Evolutionary conservation across 2,888 invertebrate species (phyloP).

Genomic region (Brenthis ino): DNA sequence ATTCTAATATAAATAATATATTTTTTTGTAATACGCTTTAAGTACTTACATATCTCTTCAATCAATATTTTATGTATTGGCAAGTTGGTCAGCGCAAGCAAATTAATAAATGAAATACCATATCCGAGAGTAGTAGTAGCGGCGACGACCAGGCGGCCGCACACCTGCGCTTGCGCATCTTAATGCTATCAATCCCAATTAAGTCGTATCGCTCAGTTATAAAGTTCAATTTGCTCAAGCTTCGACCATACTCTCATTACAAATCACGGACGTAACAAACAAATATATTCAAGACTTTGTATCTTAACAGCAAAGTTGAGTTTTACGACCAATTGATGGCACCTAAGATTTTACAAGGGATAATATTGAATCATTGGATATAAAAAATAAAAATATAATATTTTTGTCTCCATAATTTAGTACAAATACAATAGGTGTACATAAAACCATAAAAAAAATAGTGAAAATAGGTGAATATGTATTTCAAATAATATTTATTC

Average conservation of each 20-base stretch:
- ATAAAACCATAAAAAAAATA: not conserved
- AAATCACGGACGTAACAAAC: slow-evolving; percentile 80
- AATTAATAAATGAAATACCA: slow-evolving; percentile 80
- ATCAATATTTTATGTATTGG: slow-evolving; percentile 54
- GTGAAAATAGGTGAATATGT: not conserved
- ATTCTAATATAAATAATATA: not conserved
- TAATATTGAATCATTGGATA: not conserved
- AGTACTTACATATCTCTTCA: slow-evolving; percentile 35
- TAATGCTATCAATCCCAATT: slow-evolving; percentile 43
- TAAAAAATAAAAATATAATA: too few species aligned
- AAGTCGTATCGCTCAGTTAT: slow-evolving; percentile 32
- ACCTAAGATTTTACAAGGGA: slow-evolving; percentile 54
- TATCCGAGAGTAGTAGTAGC: slow-evolving; percentile 75
- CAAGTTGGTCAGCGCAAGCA: slow-evolving; percentile 71
- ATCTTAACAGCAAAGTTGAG: slow-evolving; percentile 71
- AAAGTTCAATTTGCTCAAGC: slow-evolving; percentile 39
- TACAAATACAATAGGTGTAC: too few species aligned
- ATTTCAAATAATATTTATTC: not conserved
- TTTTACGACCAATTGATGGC: slow-evolving; percentile 66
- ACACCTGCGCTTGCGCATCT: slow-evolving; percentile 79
- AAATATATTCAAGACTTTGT: slow-evolving; percentile 77
- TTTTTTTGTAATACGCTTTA: slow-evolving; percentile 21
- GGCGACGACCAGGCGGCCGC: slow-evolving; percentile 78
- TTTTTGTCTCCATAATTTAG: too few species aligned
- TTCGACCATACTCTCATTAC: slow-evolving; percentile 66